Percentiles rank a stretch among this genome's conserved stretches.
These are phyloP conservation scores for Copsychus sechellarum DNA, from an alignment of 2,113 vertebrate species.

Conservation along the genomic window DNA sequence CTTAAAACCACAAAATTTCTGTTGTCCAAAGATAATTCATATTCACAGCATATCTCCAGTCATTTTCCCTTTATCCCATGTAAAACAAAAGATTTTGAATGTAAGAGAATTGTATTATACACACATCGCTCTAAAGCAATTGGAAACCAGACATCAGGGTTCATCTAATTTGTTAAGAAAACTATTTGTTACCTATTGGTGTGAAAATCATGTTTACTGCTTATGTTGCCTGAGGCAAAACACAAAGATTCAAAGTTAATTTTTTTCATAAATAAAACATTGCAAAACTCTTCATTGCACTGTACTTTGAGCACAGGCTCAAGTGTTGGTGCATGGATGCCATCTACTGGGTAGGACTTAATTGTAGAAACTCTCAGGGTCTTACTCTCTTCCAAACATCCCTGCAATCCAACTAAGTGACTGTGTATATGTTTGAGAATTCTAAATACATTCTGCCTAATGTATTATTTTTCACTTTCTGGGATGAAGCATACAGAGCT, in stretches of 20 bases:
- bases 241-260: conserved; percentile 68
- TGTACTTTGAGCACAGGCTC: not conserved
- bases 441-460: not conserved
- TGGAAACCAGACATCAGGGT: conserved; percentile 57
- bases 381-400: not conserved
- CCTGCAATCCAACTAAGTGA: not conserved
- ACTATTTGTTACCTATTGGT: conserved; percentile 70
- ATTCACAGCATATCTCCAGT: not conserved
- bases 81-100: conserved; percentile 36
- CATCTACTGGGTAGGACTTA: conserved; percentile 66
- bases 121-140: conserved; percentile 31
- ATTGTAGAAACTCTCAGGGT: not conserved
- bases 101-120: conserved; percentile 14
- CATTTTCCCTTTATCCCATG: conserved; percentile 24
- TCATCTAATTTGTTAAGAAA: conserved; percentile 72
- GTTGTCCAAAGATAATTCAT: not conserved
- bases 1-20: not conserved
- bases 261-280: conserved; percentile 71
- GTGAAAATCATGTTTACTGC: conserved; percentile 70
- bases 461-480: not conserved
- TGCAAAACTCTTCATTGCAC: not conserved
- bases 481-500: not conserved
- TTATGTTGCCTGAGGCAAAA: conserved; percentile 60
- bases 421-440: not conserved
- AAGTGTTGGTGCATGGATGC: conserved; percentile 45